phyloP scores from a whole-genome alignment of 2,113 vertebrate genomes.

The Sylvicapra grimmia region DNA sequence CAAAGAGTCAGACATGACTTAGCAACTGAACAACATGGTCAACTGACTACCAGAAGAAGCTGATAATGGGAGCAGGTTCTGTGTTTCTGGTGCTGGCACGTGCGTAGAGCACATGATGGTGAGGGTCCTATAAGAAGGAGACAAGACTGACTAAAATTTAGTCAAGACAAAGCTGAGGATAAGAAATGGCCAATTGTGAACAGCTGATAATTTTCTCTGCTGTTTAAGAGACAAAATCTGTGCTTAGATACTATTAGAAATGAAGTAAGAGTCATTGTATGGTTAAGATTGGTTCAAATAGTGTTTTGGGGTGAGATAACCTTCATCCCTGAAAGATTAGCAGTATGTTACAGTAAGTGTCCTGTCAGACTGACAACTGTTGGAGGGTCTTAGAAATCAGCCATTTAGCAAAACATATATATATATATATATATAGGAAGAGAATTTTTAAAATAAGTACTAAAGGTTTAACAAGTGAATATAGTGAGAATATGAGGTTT shows the following conservation, averaged over 20 bases:
- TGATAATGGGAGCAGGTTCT: accelerated
- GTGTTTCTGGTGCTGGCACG: not conserved
- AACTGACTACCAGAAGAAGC: not conserved
- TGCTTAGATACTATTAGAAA: not conserved
- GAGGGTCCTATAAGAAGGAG: not conserved
- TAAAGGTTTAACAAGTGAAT: not conserved
- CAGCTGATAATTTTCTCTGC: not conserved
- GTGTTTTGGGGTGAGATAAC: not conserved
- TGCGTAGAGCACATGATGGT: not conserved
- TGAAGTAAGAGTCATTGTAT: not conserved
- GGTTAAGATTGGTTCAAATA: not conserved
- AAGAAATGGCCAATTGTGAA: not conserved
- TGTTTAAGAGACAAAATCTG: not conserved
- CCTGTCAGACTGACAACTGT: not conserved
- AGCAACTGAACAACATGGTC: not conserved
- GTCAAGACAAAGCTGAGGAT: not conserved
- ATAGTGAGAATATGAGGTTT: not conserved
- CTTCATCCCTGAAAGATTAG: not conserved
- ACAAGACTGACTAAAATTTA: not conserved
- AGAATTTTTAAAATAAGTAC: not conserved
- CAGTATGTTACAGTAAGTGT: not conserved
- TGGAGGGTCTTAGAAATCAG: not conserved
- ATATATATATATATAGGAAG: not conserved
- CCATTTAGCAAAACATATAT: not conserved
- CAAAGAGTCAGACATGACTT: not conserved